Conservation (phyloP, 2,888 invertebrate genomes). For the Branchellion lobata region DNA sequence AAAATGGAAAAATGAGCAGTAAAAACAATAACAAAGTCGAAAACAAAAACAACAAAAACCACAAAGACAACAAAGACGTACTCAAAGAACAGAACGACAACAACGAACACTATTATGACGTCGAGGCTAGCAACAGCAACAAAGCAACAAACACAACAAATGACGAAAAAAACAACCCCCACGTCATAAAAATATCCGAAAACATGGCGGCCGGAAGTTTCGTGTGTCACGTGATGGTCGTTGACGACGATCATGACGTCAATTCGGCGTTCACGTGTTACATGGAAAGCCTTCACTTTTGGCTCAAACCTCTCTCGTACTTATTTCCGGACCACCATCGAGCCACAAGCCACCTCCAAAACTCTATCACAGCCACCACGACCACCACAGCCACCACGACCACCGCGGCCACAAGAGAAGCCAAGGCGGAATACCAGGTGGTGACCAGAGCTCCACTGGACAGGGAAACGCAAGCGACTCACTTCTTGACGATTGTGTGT, state of each 20-base stretch:
- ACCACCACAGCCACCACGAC: slow-evolving; percentile 5
- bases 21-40: too few relatives aligned
- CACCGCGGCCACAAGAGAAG: neutral
- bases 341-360: neutral
- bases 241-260: slow-evolving; percentile 77
- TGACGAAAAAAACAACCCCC: neutral
- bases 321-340: neutral
- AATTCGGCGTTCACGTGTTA: slow-evolving; percentile 78
- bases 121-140: too few relatives aligned
- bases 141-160: too few relatives aligned
- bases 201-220: slow-evolving; percentile 74
- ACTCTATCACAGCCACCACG: neutral
- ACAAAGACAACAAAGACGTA: too few relatives aligned
- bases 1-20: too few relatives aligned
- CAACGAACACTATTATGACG: too few relatives aligned
- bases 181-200: slow-evolving; percentile 71
- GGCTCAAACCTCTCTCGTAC: slow-evolving; percentile 16
- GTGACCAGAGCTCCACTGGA: slow-evolving; percentile 47
- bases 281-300: slow-evolving; percentile 38
- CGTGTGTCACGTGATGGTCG: slow-evolving; percentile 75
- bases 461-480: slow-evolving; percentile 45
- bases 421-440: slow-evolving; percentile 47
- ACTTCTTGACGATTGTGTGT: slow-evolving; percentile 26
- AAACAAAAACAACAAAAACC: too few relatives aligned
- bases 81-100: too few relatives aligned